phyloP scores from a whole-genome alignment of 2,888 invertebrate genomes.

The Drosophila mulleri region DNA sequence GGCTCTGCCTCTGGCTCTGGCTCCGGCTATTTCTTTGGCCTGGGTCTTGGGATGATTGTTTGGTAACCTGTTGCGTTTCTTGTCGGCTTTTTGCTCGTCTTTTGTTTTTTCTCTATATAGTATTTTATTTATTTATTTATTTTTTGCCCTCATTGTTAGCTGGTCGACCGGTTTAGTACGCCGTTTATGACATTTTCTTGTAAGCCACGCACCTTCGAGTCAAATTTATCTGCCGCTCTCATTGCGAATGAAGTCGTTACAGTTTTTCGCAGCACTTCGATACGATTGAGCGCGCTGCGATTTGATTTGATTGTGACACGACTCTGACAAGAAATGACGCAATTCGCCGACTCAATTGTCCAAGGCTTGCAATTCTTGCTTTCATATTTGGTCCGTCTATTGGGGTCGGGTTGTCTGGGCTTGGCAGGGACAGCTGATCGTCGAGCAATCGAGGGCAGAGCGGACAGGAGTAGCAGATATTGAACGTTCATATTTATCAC shows the following conservation, averaged over 20 bases:
- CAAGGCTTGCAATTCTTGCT: slow-evolving; percentile 57
- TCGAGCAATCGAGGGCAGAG: not conserved
- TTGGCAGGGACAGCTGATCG: not conserved
- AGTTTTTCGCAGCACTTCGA: slow-evolving; percentile 55
- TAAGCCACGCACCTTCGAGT: slow-evolving; percentile 80
- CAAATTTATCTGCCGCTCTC: slow-evolving; percentile 65
- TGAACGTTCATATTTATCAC: not conserved
- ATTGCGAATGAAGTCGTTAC: slow-evolving; percentile 79
- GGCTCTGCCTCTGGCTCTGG: slow-evolving; percentile 12
- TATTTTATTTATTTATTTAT: slow-evolving; percentile 10
- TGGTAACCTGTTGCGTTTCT: slow-evolving; percentile 79
- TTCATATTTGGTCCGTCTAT: slow-evolving; percentile 43
- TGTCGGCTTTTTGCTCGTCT: slow-evolving; percentile 69
- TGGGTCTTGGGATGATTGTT: slow-evolving; percentile 49
- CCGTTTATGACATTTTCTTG: slow-evolving; percentile 78
- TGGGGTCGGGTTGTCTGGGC: slow-evolving; percentile 5
- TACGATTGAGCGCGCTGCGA: slow-evolving; percentile 36
- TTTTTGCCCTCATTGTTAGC: slow-evolving; percentile 41
- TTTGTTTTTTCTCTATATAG: slow-evolving; percentile 24
- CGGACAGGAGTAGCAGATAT: not conserved
- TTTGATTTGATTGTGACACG: slow-evolving; percentile 79
- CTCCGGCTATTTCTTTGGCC: slow-evolving; percentile 18
- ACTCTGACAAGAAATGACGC: slow-evolving; percentile 75
- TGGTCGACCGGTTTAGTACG: slow-evolving; percentile 45
- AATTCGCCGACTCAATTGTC: slow-evolving; percentile 55